Base-by-base conservation (phyloP, 2,113 vertebrate genomes). In the Phrynocephalus versicolor region DNA sequence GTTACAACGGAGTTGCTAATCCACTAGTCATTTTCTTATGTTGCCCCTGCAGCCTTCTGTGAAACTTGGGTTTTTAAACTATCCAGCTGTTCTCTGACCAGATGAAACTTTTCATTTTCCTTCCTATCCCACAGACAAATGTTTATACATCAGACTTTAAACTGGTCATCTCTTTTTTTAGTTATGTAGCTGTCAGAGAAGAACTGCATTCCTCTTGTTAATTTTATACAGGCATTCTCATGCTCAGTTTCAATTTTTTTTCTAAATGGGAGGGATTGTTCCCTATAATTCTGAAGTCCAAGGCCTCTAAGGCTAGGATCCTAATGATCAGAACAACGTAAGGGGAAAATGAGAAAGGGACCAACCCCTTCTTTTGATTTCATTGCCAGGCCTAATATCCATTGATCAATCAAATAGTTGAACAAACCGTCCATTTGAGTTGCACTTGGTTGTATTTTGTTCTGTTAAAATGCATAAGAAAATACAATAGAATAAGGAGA, bases 201-300 rank as follows among this genome's bases (percentile, higher is more conserved):
- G 57, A 33, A 39, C 18, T 45, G 45, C 14, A 18, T 30, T 12
- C 21, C 19, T 23, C 3, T 51, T 51, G 45, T 51, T 80, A 65
- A 37, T 88, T 79, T 75, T 78, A 79, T 85, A 83, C 78, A 39
- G 27, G n/a, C 9, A 39, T 90, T 90, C 55, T 87, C 82, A 41
- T 3, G 25, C 45, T 87, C 10, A 21, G 33, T 91, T 88, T 74
- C 85, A 84, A 18, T 41, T 6, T 78, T 72, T n/a, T 3, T 0
- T 81, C 35, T 19, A 80, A 0, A 41, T 78, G 65, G 25, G 70
- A n/a, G 25, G 60, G 10, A 19, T 65, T 67, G n/a, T 67, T 45
- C 6, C 16, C 35, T n/a, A 45, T 30, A 1, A 33, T 64, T 5
- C 57, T 80, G 3, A 25, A 30, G n/a, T 65, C 13, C 14, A 10